Evolutionary conservation across 2,888 invertebrate genomes (phyloP).

Genomic region (Brenthis daphne): DNA sequence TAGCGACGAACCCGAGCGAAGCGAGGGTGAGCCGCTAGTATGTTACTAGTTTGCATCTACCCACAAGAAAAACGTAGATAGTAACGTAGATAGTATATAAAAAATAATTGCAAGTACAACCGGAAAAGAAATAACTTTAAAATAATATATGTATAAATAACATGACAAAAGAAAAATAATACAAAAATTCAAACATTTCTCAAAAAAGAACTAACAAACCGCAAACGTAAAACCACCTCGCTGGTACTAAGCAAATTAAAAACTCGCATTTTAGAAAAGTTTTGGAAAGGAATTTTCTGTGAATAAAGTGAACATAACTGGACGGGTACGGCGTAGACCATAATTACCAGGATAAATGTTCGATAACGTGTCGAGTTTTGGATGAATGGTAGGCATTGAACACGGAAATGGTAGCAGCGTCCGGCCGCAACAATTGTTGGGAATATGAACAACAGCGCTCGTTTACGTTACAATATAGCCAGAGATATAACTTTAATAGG

Average conservation of each 20-base stretch:
- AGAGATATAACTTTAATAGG: too few species aligned
- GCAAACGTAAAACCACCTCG: background rate
- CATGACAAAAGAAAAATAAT: too few species aligned
- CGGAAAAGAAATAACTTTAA: too few species aligned
- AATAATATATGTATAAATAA: too few species aligned
- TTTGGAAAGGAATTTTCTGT: slow-evolving; percentile 14
- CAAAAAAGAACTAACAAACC: background rate
- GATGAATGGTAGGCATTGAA: slow-evolving; percentile 61
- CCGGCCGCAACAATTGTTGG: slow-evolving; percentile 70
- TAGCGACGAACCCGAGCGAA: too few species aligned
- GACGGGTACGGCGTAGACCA: slow-evolving; percentile 9
- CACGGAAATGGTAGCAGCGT: slow-evolving; percentile 68
- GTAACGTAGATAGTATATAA: too few species aligned
- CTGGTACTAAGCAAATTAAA: background rate
- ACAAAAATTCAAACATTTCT: background rate
- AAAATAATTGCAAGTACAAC: too few species aligned
- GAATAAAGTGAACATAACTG: background rate
- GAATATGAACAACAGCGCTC: slow-evolving; percentile 22
- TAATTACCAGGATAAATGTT: slow-evolving; percentile 54
- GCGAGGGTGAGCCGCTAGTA: too few species aligned
- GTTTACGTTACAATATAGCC: background rate
- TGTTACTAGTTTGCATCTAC: too few species aligned
- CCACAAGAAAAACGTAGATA: too few species aligned
- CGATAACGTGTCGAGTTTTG: slow-evolving; percentile 55
- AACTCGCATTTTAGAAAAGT: slow-evolving; percentile 12